phyloP scores from a whole-genome alignment of 2,113 vertebrate species.

The Stegostoma tigrinum region DNA sequence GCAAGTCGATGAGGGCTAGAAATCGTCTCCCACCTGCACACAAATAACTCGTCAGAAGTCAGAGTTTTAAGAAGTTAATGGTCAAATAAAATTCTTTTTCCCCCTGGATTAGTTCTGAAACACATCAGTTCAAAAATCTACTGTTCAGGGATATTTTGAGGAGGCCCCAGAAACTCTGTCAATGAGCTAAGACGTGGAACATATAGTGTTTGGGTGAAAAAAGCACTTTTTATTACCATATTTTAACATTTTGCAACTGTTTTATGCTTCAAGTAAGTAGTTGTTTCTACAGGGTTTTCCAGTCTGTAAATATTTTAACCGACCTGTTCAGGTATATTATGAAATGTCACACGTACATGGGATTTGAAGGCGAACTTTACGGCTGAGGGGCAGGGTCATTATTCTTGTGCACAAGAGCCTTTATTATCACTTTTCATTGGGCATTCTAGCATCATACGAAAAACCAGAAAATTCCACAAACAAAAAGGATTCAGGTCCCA shows the following conservation, averaged over 20 bases:
- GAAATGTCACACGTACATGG: too few species aligned
- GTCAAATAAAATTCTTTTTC: neutral
- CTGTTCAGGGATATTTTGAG: neutral
- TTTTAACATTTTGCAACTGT: neutral
- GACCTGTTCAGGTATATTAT: too few species aligned
- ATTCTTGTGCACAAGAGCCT: too few species aligned
- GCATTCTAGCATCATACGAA: neutral
- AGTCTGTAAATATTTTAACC: neutral
- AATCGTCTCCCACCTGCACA: conserved; percentile 55
- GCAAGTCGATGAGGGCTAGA: conserved; percentile 73
- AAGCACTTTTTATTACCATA: neutral
- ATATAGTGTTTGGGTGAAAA: neutral
- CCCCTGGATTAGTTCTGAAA: neutral
- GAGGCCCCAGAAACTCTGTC: neutral
- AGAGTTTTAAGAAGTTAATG: neutral
- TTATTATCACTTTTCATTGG: neutral
- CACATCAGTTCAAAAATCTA: neutral
- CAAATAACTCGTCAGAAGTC: neutral
- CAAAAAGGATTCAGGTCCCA: neutral
- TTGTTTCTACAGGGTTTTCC: neutral
- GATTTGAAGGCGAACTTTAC: too few species aligned
- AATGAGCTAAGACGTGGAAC: neutral
- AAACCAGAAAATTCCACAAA: neutral
- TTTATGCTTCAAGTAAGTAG: neutral
- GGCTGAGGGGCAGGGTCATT: too few species aligned